Evolutionary conservation across 2,113 vertebrate species (phyloP).

Genomic region (Zosterops hypoxanthus): DNA sequence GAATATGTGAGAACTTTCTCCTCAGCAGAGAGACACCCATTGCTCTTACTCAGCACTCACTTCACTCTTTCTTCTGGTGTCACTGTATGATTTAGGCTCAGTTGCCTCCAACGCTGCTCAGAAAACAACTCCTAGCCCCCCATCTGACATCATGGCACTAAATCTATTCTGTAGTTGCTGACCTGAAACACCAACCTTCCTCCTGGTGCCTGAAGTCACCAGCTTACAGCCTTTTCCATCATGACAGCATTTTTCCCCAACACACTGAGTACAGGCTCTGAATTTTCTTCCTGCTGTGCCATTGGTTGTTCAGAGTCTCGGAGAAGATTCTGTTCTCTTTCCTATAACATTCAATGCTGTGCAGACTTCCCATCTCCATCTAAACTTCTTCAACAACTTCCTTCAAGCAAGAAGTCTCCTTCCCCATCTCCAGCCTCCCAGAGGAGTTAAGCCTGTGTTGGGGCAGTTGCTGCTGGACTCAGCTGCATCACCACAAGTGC

Average conservation of each 20-base stretch:
- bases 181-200: not conserved
- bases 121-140: not conserved
- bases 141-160: not conserved
- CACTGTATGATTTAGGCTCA: not conserved
- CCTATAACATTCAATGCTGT: not conserved
- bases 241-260: rapidly evolving
- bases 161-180: not conserved
- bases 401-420: not conserved
- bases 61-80: not conserved
- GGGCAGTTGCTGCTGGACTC: not conserved
- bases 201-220: not conserved
- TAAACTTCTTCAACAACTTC: not conserved
- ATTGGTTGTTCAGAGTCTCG: not conserved
- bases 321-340: not conserved
- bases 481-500: not conserved
- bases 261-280: not conserved
- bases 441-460: not conserved
- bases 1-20: not conserved
- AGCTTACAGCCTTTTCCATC: not conserved
- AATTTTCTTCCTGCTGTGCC: not conserved
- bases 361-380: not conserved
- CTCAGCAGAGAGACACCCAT: not conserved
- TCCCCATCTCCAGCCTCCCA: rapidly evolving
- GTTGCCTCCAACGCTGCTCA: not conserved
- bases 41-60: not conserved